Evolutionary conservation across 2,888 invertebrate genomes (phyloP).

Genomic region (Mechanitis mazaeus): DNA sequence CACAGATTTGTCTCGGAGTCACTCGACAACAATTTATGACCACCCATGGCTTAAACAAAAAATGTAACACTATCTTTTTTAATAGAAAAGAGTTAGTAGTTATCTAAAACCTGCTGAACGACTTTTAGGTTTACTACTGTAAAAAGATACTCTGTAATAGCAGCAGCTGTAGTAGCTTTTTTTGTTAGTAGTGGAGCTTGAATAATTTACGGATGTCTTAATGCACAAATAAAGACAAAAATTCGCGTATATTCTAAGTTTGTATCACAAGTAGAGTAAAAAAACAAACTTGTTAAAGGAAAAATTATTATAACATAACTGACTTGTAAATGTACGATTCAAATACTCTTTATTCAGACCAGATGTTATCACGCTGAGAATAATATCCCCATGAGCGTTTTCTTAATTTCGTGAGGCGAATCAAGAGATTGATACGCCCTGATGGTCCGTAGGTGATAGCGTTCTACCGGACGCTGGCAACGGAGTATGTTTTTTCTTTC

Average conservation of each 20-base stretch:
- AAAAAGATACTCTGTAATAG: not conserved
- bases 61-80: constrained; percentile 26
- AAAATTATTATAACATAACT: constrained; percentile 36
- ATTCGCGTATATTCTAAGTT: no score
- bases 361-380: constrained; percentile 52
- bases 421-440: constrained; percentile 72
- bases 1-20: constrained; percentile 11
- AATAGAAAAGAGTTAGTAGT: constrained; percentile 35
- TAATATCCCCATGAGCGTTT: constrained; percentile 76
- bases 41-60: constrained; percentile 42
- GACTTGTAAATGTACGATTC: constrained; percentile 44
- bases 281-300: constrained; percentile 19
- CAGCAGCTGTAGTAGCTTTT: constrained; percentile 4
- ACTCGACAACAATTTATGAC: constrained; percentile 53
- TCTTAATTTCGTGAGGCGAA: constrained; percentile 75
- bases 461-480: constrained; percentile 64
- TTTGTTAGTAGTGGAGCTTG: not conserved
- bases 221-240: no score
- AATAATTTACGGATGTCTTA: not conserved
- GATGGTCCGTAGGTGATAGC: constrained; percentile 73
- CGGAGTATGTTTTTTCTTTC: constrained; percentile 59
- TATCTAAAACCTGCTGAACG: constrained; percentile 13
- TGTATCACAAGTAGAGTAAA: not conserved
- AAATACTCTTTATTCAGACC: constrained; percentile 49
- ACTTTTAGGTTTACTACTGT: constrained; percentile 7